Base-by-base conservation (phyloP, 2,113 vertebrate genomes). In the Tichodroma muraria region DNA sequence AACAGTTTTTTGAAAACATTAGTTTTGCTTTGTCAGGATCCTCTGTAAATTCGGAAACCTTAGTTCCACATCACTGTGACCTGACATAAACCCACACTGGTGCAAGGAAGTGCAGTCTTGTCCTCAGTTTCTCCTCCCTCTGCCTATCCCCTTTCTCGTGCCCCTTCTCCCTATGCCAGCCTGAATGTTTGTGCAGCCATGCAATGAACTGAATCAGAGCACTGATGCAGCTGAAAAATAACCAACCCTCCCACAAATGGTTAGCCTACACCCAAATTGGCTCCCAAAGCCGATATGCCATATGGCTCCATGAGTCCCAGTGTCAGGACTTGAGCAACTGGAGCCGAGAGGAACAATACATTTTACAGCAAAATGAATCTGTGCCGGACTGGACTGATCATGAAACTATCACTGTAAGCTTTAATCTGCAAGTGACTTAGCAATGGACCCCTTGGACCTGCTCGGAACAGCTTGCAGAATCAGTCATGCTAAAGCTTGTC, bases 151-250 rank as follows among this genome's bases (percentile, higher is more conserved):
- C 49, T 76, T 68, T 33, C 61, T 70, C 0, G 0, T 78, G 16
- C 35, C 54, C 56, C 35, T 44, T 89, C 52, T 75, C 65, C 57
- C 66, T 27, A 2, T 0, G 1, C 56, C 37, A 77, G 28, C 1
- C 0, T 27, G 30, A 42, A 27, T 7, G 59, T 57, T 69, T 0
- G 0, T 77, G 80, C 56, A 87, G 49, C 70, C 44, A 2, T n/a
- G 47, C 61, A 14, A 7, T 31, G 78, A 76, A n/a, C 76, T 85
- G 66, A 82, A 40, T 52, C 70, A 27, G 44, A 81, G 66, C 82
- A 31, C 49, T 42, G 22, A 61, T 82, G 28, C 8, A 45, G 79
- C 66, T 82, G 75, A 64, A 75, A 76, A 91, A 42, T 31, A 27
- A 72, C 65, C 12, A 5, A 4, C n/a, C 49, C n/a, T 92, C n/a